phyloP scores from a whole-genome alignment of 2,888 invertebrate genomes.

The Cephus rjabovi region DNA sequence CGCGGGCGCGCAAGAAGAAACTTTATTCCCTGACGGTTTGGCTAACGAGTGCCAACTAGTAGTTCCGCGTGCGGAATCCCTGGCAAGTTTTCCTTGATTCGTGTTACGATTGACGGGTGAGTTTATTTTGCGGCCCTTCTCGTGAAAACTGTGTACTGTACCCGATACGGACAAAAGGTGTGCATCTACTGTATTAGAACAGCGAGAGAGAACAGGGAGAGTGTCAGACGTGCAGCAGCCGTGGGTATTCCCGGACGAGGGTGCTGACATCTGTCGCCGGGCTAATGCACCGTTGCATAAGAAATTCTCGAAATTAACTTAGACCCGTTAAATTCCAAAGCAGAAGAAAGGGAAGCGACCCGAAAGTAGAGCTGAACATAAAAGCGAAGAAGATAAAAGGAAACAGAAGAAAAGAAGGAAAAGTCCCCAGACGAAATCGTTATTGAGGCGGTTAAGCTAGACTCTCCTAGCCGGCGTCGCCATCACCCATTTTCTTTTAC shows the following conservation, averaged over 20 bases:
- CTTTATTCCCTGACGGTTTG: conserved; percentile 2
- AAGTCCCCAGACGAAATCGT: conserved; percentile 34
- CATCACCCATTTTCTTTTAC: conserved; percentile 44
- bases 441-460: conserved; percentile 41
- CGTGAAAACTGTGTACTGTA: conserved; percentile 26
- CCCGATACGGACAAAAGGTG: background rate
- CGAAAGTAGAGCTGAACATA: conserved; percentile 9
- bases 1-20: background rate
- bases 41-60: background rate
- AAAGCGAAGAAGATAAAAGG: background rate
- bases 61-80: background rate
- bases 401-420: conserved; percentile 16
- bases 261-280: conserved; percentile 38
- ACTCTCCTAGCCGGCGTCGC: conserved; percentile 36
- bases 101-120: conserved; percentile 20
- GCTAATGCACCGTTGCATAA: conserved; percentile 43
- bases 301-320: conserved; percentile 46
- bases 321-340: conserved; percentile 35
- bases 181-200: background rate
- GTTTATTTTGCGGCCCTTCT: conserved; percentile 24
- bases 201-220: conserved; percentile 11
- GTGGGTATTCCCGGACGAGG: background rate
- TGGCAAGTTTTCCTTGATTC: conserved; percentile 25
- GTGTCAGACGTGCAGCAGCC: background rate
- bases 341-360: conserved; percentile 15